phyloP scores from a whole-genome alignment of 92 coral and sea anemone species.

The Phenganax stokvisi region DNA sequence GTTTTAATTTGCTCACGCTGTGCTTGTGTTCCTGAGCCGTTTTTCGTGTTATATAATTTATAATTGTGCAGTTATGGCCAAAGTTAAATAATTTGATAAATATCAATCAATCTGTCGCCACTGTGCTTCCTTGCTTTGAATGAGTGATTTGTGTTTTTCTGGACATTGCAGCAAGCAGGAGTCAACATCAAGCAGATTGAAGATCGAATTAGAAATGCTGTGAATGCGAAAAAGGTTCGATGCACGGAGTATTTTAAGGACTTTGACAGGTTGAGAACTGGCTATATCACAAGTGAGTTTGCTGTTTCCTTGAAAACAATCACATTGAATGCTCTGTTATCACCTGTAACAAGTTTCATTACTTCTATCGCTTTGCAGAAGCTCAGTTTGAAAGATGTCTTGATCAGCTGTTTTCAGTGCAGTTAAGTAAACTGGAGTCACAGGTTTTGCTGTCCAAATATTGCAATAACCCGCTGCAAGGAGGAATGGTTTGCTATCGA shows the following conservation, averaged over 20 bases:
- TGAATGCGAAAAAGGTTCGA: slow-evolving; percentile 85
- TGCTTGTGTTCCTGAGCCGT: no score
- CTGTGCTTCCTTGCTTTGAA: no score
- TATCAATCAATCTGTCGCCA: no score
- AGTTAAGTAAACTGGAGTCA: slow-evolving; percentile 67
- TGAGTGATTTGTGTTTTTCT: background rate
- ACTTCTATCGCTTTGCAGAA: slow-evolving; percentile 40
- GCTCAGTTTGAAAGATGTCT: slow-evolving; percentile 97
- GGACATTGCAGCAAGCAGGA: slow-evolving; percentile 5
- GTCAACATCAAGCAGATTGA: slow-evolving; percentile 48
- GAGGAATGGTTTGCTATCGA: slow-evolving; percentile 81
- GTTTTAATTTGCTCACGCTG: no score
- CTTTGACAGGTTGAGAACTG: slow-evolving; percentile 87
- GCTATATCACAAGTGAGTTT: slow-evolving; percentile 90
- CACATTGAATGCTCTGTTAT: background rate
- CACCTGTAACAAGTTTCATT: background rate
- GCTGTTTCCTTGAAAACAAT: background rate
- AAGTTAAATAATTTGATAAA: background rate
- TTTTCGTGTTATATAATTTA: no score
- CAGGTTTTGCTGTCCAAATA: slow-evolving; percentile 68
- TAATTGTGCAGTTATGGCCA: no score
- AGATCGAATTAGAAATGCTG: slow-evolving; percentile 72
- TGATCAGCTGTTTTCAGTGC: slow-evolving; percentile 91
- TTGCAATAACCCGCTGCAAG: slow-evolving; percentile 87
- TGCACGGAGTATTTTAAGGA: slow-evolving; percentile 94